A percentile compares a stretch with the other conserved stretches of the same genome.
Evolutionary conservation across 2,113 vertebrate species (phyloP).

Genomic region (Caracal caracal): DNA sequence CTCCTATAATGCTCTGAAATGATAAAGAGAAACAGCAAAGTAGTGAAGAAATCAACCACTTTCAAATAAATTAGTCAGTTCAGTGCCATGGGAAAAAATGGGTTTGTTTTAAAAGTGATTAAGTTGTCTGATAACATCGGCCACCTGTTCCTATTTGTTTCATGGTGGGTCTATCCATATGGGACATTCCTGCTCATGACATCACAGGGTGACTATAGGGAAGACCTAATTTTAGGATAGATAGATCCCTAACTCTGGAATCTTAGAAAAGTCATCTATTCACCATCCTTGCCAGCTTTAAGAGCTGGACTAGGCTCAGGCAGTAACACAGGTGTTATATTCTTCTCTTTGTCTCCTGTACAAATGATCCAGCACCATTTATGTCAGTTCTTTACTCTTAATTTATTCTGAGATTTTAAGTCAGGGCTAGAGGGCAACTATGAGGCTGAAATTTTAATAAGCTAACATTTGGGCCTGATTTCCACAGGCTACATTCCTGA

Average conservation of each 20-base stretch:
- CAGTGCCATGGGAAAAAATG: neutral
- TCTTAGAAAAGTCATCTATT: neutral
- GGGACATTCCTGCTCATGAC: neutral
- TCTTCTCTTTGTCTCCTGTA: neutral
- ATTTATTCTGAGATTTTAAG: neutral
- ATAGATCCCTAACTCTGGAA: neutral
- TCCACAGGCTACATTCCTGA: too few relatives aligned
- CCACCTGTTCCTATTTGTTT: neutral
- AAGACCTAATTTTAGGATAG: neutral
- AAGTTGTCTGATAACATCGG: neutral
- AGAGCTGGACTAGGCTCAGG: neutral
- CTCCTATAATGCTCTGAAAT: neutral
- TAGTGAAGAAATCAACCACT: neutral
- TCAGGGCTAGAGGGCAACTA: neutral
- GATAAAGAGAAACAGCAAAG: slow-evolving; percentile 4
- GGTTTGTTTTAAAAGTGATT: slow-evolving; percentile 12
- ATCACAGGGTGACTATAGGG: neutral
- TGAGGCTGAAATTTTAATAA: neutral
- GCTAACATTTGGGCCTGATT: neutral
- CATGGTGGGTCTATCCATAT: neutral
- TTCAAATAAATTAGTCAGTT: neutral
- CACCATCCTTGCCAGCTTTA: neutral
- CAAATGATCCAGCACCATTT: neutral
- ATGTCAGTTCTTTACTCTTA: neutral
- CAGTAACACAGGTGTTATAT: neutral